Evolutionary conservation across 1,140 invertebrate genomes (phyloP), one percentile per base, ranked within the genome.

Genomic region (Teleopsis dalmanni): DNA sequence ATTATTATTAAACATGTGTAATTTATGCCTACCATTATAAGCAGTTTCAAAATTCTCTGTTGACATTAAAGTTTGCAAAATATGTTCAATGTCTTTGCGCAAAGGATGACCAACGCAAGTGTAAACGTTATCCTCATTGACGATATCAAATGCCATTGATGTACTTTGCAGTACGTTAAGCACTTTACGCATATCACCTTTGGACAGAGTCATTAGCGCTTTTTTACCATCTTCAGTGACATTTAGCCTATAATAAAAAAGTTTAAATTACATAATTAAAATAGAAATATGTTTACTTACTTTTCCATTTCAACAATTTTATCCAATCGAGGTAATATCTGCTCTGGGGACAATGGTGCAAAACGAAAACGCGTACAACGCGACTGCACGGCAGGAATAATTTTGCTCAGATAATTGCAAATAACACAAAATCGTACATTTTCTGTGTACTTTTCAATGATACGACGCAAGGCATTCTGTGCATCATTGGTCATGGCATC

Each of bases 401-500:
- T 98, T 76, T 98, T 98, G 50, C 90, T 91, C 34, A 99, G 72
- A 71, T 99, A 99, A 73, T 99, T 99, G 72, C 95, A 98, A 62
- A 99, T 98, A 35, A 99, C 85, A 67, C 97, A 99, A 71, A 99
- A 99, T 22, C 97, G 76, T 2, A 95, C 91, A 73, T 98, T 99
- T 49, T 97, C 93, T 19, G 96, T 98, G 62, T 94, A 99, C 66
- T 98, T 98, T 72, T 99, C 96, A 69, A 99, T 97, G 57, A 99
- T 93, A 82, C 96, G 84, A 58, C 95, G 79, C 3, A 99, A 75
- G 25, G 96, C 95, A 83, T 98, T 98, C 73, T 99, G 97, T 4
- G 97, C 97, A 83, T 99, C 95, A 69, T 93, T 91, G 3, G 97
- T 99, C 97, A 99, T 99, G 3, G 96, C 93, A 81, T 99, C 97